Evolutionary conservation across 2,113 vertebrate genomes (phyloP), one percentile per base, ranked within the genome.

Genomic region (Danionella cerebrum): DNA sequence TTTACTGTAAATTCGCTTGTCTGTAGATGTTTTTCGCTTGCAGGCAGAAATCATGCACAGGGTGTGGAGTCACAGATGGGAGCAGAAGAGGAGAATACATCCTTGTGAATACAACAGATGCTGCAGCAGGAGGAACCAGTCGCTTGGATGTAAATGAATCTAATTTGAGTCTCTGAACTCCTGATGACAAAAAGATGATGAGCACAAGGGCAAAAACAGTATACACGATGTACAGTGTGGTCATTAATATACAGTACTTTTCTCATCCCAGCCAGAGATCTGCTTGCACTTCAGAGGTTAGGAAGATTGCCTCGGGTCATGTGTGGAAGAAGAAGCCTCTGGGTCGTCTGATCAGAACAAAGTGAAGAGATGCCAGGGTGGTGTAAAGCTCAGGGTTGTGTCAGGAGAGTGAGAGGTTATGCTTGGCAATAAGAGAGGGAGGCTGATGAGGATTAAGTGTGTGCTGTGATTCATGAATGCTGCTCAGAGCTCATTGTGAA

Each of bases 401-500:
- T 59, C 39, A 24, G 68, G 54, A 13, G 47, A 58, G 67, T n/a
- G n/a, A n/a, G n/a, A n/a, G n/a, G n/a, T n/a, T n/a, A n/a, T n/a
- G n/a, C n/a, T n/a, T n/a, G n/a, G n/a, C n/a, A n/a, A n/a, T n/a
- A n/a, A n/a, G n/a, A n/a, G n/a, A n/a, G n/a, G n/a, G n/a, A n/a
- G n/a, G n/a, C n/a, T n/a, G 47, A 62, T 60, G 62, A 73, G 31
- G 71, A 36, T 21, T 53, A 62, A 6, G 50, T 27, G 47, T 27
- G 52, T 69, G 65, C 65, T 47, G 13, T 48, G 57, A 55, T 71
- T 65, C 63, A 69, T 35, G 58, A 63, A 29, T 22, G 38, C 36
- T 64, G 59, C 39, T 57, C 41, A 11, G 25, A 69, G 53, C 53
- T 74, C 69, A 74, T 74, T 76, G 69, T 59, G 48, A 71, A 74